A percentile compares a stretch with the other conserved stretches of the same genome.
Evolutionary conservation across 2,113 vertebrate genomes (phyloP).

Genomic region (Anarrhichthys ocellatus): DNA sequence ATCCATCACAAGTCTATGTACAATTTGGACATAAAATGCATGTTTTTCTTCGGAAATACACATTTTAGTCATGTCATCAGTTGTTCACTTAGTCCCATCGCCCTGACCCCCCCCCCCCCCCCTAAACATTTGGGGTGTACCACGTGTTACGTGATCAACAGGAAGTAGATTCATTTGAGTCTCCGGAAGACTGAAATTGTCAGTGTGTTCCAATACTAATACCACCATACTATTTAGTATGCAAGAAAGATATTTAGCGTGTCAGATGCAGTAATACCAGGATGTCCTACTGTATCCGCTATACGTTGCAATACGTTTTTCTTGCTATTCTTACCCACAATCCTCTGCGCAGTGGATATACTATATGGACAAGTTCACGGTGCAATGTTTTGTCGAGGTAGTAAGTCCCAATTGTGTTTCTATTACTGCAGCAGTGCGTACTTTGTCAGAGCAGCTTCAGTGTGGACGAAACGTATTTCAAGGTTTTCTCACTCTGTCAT

Average conservation of each 20-base stretch:
- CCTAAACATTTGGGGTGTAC: not conserved
- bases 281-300: not conserved
- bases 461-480: not conserved
- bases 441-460: too few species aligned
- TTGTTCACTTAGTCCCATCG: not conserved
- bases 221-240: not conserved
- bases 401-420: too few species aligned
- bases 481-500: too few species aligned
- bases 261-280: not conserved
- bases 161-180: too few species aligned
- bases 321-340: not conserved
- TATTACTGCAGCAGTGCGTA: not conserved
- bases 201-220: not conserved
- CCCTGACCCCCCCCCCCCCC: not conserved
- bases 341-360: not conserved
- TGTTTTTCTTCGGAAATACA: not conserved
- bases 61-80: not conserved
- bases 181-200: too few species aligned
- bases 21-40: not conserved
- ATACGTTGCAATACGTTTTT: not conserved
- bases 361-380: too few species aligned
- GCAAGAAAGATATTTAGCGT: not conserved
- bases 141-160: too few species aligned
- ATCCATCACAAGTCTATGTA: not conserved
- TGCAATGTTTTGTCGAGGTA: not conserved